A percentile compares a stretch with the other conserved stretches of the same genome.
Evolutionary conservation across 2,888 invertebrate species (phyloP).

Genomic region (Parnassius glacialis): DNA sequence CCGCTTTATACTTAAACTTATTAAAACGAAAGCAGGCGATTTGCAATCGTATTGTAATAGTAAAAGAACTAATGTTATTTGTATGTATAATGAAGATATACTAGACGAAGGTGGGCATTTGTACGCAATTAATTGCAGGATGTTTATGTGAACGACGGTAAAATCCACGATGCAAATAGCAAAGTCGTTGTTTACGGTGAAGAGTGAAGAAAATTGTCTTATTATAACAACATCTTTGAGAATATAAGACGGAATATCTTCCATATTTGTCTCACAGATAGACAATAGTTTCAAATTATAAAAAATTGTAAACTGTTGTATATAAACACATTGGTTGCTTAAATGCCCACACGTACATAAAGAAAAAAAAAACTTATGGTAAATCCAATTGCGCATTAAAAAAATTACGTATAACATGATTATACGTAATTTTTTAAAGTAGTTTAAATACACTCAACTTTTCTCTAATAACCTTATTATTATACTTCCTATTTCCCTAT

Average conservation of each 20-base stretch:
- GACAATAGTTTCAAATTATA: no score
- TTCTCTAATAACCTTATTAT: no score
- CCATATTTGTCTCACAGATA: no score
- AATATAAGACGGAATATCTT: not conserved
- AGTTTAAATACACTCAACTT: no score
- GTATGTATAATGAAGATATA: not conserved
- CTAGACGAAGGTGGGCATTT: constrained; percentile 7
- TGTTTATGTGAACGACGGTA: constrained; percentile 50
- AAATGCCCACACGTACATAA: no score
- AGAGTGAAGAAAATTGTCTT: constrained; percentile 16
- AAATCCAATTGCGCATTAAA: no score
- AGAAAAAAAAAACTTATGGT: no score
- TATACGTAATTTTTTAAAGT: no score
- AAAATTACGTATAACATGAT: no score
- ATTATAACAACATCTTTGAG: constrained; percentile 22
- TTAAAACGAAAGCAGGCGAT: not conserved
- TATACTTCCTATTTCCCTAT: no score
- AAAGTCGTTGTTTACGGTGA: constrained; percentile 25
- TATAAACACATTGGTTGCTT: no score
- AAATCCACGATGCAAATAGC: constrained; percentile 30
- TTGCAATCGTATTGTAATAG: not conserved
- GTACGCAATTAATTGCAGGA: constrained; percentile 61
- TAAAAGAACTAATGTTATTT: constrained; percentile 10
- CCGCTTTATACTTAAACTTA: constrained; percentile 10
- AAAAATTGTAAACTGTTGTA: no score